Conservation (phyloP, 2,888 invertebrate species). For the Agriopis aurantiaria region DNA sequence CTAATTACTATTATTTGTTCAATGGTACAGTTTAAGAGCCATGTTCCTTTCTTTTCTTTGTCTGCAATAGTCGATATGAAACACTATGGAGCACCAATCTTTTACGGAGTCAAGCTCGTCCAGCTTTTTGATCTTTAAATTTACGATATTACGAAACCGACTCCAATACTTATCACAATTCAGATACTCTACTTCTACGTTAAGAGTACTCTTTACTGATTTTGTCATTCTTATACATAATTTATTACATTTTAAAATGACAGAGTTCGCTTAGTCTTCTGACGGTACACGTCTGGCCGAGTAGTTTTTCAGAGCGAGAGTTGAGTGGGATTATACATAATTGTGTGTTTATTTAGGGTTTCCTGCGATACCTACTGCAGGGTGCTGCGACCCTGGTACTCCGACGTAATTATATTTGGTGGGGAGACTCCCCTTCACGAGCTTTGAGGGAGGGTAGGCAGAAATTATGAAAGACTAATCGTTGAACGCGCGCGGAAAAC, state of each 20-base stretch:
- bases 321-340: constrained; percentile 67
- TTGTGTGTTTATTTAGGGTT: constrained; percentile 76
- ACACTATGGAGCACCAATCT: too few relatives aligned
- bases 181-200: too few relatives aligned
- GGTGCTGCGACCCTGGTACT: constrained; percentile 65
- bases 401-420: constrained; percentile 66
- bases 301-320: constrained; percentile 69
- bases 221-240: background rate
- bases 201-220: too few relatives aligned
- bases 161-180: too few relatives aligned
- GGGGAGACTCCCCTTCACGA: constrained; percentile 47
- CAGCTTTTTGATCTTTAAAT: too few relatives aligned
- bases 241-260: background rate
- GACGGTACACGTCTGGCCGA: constrained; percentile 54
- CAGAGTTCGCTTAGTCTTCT: constrained; percentile 43
- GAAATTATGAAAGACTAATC: constrained; percentile 23
- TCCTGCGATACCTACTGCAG: constrained; percentile 58
- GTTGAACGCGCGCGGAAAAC: background rate
- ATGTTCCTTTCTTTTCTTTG: too few relatives aligned
- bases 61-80: too few relatives aligned
- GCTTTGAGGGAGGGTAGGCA: constrained; percentile 13
- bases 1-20: too few relatives aligned
- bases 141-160: too few relatives aligned
- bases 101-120: too few relatives aligned
- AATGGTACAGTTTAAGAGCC: too few relatives aligned